Conservation (phyloP, 2,888 invertebrate species). For the Myathropa florea region DNA sequence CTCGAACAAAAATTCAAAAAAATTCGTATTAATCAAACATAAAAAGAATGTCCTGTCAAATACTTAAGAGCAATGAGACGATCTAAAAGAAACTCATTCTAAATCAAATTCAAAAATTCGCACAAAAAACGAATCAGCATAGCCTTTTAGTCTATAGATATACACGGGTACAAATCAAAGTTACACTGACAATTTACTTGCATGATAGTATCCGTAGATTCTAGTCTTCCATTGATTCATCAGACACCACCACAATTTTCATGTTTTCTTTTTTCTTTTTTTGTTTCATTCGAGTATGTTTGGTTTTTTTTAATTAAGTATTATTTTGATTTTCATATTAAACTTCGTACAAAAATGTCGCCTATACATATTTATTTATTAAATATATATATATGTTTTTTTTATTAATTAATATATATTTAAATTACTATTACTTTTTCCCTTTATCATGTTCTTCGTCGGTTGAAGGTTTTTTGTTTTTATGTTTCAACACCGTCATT, state of each 20-base stretch:
- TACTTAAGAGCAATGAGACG: too few species aligned
- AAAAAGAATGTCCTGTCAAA: too few species aligned
- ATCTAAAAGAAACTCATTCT: too few species aligned
- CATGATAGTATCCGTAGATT: constrained; percentile 42
- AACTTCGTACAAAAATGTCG: constrained; percentile 71
- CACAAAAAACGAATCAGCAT: constrained; percentile 25
- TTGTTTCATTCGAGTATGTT: constrained; percentile 49
- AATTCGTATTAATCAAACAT: too few species aligned
- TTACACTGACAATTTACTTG: constrained; percentile 37
- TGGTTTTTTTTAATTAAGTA: constrained; percentile 37
- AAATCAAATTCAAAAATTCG: too few species aligned
- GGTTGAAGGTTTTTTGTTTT: neutral
- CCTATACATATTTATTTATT: constrained; percentile 68
- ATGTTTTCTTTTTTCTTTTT: constrained; percentile 1
- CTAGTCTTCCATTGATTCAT: constrained; percentile 58
- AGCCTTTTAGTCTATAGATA: constrained; percentile 39
- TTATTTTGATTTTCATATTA: constrained; percentile 68
- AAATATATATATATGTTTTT: constrained; percentile 51
- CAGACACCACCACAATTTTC: constrained; percentile 63
- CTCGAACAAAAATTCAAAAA: too few species aligned
- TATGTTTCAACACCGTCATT: neutral
- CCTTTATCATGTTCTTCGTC: constrained; percentile 31
- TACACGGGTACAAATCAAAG: constrained; percentile 48
- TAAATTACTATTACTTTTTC: constrained; percentile 48
- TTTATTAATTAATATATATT: constrained; percentile 54